Percentiles rank a stretch among this genome's conserved stretches.
phyloP scores from a whole-genome alignment of 2,797 vertebrate species.

The Typhlichthys subterraneus region DNA sequence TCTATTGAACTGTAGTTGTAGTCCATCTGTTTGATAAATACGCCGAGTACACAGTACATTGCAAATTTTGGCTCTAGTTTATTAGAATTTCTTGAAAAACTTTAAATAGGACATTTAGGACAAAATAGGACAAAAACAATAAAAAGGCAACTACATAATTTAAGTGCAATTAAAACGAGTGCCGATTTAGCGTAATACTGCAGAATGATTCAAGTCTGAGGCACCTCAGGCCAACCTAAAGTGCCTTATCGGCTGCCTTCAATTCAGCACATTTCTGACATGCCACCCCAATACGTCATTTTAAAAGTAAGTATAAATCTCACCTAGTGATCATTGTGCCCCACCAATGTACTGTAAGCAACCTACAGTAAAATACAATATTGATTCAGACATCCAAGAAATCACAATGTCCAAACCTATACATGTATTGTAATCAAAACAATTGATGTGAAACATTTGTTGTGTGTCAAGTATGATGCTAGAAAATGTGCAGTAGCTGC shows the following conservation, averaged over 20 bases:
- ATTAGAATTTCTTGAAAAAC: constrained; percentile 64
- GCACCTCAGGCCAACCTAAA: constrained; percentile 20
- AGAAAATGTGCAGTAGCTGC: neutral
- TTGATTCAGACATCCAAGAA: neutral
- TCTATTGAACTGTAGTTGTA: too few relatives aligned
- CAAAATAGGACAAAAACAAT: constrained; percentile 66
- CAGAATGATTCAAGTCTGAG: constrained; percentile 24
- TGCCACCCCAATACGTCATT: too few relatives aligned
- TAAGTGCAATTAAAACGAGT: constrained; percentile 58
- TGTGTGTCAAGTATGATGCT: neutral
- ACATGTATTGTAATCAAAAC: neutral
- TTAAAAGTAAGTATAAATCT: neutral
- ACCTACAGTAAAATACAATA: neutral
- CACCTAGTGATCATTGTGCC: neutral
- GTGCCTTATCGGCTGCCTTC: constrained; percentile 28
- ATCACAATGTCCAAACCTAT: constrained; percentile 11
- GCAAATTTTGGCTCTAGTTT: constrained; percentile 53
- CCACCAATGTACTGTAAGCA: neutral
- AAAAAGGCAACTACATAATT: constrained; percentile 63
- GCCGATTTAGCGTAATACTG: constrained; percentile 42
- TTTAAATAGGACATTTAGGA: constrained; percentile 56
- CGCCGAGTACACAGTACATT: neutral
- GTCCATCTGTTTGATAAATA: neutral
- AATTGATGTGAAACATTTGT: constrained; percentile 21
- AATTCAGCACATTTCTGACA: constrained; percentile 14